Evolutionary conservation across 2,113 vertebrate species (phyloP).

Genomic region (Butastur rufipennis): DNA sequence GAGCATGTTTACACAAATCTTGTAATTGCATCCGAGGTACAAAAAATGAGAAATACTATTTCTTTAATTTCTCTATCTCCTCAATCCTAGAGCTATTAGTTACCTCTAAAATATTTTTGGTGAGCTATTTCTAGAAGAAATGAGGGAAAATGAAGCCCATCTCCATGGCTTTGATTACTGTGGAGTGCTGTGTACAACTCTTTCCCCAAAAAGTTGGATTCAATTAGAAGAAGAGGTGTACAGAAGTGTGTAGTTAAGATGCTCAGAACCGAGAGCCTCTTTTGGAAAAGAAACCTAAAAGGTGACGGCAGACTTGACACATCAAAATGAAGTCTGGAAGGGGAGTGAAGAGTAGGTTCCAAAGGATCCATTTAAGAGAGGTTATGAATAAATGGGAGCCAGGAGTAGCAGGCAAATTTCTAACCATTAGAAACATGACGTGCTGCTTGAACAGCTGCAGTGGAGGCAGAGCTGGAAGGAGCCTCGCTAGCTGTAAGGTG

Average conservation of each 20-base stretch:
- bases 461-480: background rate
- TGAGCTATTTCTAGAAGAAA: background rate
- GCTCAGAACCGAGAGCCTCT: background rate
- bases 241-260: background rate
- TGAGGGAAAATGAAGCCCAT: background rate
- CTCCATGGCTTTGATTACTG: background rate
- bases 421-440: background rate
- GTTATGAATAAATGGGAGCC: background rate
- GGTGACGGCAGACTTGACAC: rapidly evolving
- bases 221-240: background rate
- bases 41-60: background rate
- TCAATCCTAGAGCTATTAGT: background rate
- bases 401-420: background rate
- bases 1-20: background rate
- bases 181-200: background rate
- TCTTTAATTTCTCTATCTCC: background rate
- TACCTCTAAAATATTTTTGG: background rate
- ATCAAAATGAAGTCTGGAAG: background rate
- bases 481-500: background rate
- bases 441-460: background rate
- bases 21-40: background rate
- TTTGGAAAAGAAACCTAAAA: background rate
- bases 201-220: background rate
- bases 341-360: background rate
- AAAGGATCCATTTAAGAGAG: background rate